Evolutionary conservation across 2,797 vertebrate species (phyloP).

Genomic region (Chiloscyllium punctatum): DNA sequence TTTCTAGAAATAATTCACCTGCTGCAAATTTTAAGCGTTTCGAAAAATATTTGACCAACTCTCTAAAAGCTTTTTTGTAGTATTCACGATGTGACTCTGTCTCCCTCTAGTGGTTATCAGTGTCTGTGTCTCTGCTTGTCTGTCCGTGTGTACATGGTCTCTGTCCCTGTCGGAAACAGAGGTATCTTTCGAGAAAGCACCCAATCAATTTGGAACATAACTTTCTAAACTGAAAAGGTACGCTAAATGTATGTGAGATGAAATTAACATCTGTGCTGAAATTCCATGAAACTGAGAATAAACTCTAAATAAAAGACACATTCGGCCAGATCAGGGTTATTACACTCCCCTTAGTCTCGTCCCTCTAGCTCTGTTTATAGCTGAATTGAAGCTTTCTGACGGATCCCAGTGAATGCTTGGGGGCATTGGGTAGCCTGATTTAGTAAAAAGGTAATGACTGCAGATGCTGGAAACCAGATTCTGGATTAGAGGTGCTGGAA

Average conservation of each 20-base stretch:
- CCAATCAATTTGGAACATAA: not conserved
- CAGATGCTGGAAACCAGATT: no score
- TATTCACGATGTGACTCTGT: not conserved
- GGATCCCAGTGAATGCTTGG: not conserved
- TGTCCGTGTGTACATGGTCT: no score
- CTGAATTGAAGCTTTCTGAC: not conserved
- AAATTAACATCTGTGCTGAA: not conserved
- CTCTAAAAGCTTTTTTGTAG: not conserved
- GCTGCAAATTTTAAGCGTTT: not conserved
- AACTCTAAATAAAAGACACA: not conserved
- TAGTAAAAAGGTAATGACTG: no score
- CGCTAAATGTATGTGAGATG: no score
- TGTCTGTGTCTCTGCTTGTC: not conserved
- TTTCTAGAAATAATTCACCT: not conserved
- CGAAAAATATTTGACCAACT: not conserved
- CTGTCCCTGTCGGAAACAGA: not conserved
- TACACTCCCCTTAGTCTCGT: not conserved
- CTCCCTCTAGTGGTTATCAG: not conserved
- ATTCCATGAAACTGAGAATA: not conserved
- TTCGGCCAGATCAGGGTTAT: not conserved
- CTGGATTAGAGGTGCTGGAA: no score
- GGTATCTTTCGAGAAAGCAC: not conserved
- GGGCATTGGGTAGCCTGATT: no score
- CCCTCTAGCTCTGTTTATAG: not conserved
- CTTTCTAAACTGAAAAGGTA: not conserved